Evolutionary conservation across 2,797 vertebrate species (phyloP), one percentile per base, ranked within the genome.

Genomic region (Anas flavirostris): DNA sequence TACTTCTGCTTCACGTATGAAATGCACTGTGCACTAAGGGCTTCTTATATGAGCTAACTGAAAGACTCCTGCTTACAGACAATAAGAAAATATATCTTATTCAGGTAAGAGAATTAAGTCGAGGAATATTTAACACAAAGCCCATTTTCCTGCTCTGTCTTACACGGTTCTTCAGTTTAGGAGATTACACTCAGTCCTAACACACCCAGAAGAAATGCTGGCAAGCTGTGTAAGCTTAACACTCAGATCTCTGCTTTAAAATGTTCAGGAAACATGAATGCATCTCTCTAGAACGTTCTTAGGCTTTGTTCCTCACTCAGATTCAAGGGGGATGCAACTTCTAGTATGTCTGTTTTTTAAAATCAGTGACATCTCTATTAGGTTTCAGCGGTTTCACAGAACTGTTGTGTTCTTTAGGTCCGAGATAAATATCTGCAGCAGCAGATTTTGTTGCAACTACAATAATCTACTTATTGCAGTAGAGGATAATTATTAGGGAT

Each of bases 381-480:
- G n/a, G 29, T 76, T 41, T 58, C 55, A 64, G 53, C 5, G 26
- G 70, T 73, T 91, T 77, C 76, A 63, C 12, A 85, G 43, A 79
- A 59, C 35, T 52, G 37, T 12, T 29, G 15, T 35, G 19, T 62
- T 82, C 53, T 66, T 78, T 44, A 62, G 50, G 26, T 41, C 69
- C 74, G 25, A 93, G 31, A 88, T 19, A 72, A 41, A 83, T 60
- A 73, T 55, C 64, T 70, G 46, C 82, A 88, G 76, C 33, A 83
- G 52, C 14, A 82, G 41, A 75, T 86, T 86, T 37, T 78, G 37
- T 74, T 68, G 82, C 82, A 87, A 64, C 74, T 72, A 70, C 41
- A 90, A 44, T 44, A 55, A 81, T 59, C 74, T 68, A 53, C 50
- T 88, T 37, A 70, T 55, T 82, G 86, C 80, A 90, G 83, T 16